phyloP scores from a whole-genome alignment of 1,140 invertebrate species.

The Philaenus spumarius region DNA sequence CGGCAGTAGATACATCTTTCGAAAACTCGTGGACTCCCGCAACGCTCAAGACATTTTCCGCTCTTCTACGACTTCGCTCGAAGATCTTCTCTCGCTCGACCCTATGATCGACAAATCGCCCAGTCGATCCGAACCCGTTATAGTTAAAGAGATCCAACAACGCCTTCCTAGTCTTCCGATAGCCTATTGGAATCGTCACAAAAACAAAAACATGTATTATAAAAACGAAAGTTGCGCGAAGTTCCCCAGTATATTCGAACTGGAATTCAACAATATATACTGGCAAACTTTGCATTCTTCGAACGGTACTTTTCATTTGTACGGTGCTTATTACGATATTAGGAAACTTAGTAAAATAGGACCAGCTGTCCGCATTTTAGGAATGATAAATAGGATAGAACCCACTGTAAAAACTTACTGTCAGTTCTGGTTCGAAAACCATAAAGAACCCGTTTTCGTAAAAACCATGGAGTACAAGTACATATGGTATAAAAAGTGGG shows the following conservation, averaged over 20 bases:
- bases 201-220: slow-evolving; percentile 60
- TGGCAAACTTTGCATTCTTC: slow-evolving; percentile 76
- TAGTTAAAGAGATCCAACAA: slow-evolving; percentile 67
- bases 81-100: slow-evolving; percentile 34
- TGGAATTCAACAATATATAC: slow-evolving; percentile 88
- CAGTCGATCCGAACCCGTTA: slow-evolving; percentile 61
- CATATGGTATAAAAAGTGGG: slow-evolving; percentile 92
- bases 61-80: slow-evolving; percentile 7
- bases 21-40: background rate
- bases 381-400: slow-evolving; percentile 84
- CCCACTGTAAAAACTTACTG: slow-evolving; percentile 76
- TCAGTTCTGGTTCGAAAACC: slow-evolving; percentile 84
- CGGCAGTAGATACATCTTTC: slow-evolving; percentile 5
- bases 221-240: slow-evolving; percentile 67
- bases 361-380: slow-evolving; percentile 76
- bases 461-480: slow-evolving; percentile 86
- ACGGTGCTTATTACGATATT: slow-evolving; percentile 82
- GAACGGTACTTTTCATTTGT: slow-evolving; percentile 79
- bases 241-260: slow-evolving; percentile 78
- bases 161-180: slow-evolving; percentile 72
- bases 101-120: slow-evolving; percentile 60
- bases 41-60: slow-evolving; percentile 1
- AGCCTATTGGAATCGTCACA: slow-evolving; percentile 73
- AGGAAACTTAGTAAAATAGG: slow-evolving; percentile 66
- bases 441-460: slow-evolving; percentile 69